phyloP scores from a whole-genome alignment of 2,888 invertebrate species.

The Gymnoscelis rufifasciata region DNA sequence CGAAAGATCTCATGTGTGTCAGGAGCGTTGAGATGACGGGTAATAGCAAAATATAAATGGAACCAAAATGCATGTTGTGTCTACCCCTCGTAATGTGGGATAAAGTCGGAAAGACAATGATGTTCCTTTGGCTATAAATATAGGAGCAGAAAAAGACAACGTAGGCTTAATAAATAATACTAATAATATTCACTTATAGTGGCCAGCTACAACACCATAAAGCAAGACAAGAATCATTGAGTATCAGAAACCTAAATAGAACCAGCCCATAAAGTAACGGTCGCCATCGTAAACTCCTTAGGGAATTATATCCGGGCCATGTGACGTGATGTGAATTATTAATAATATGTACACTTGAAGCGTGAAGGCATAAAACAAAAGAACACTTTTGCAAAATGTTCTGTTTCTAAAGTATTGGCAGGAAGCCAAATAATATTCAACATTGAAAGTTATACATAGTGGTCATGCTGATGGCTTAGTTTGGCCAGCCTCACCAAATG shows the following conservation, averaged over 20 bases:
- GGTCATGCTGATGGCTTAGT: background rate
- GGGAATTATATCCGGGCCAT: slow-evolving; percentile 17
- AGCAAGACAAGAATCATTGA: background rate
- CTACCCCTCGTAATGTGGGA: no score
- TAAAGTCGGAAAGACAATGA: no score
- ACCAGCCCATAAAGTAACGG: slow-evolving; percentile 16
- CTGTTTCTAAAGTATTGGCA: slow-evolving; percentile 4
- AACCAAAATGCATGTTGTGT: no score
- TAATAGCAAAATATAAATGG: no score
- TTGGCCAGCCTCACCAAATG: background rate
- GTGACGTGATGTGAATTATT: slow-evolving; percentile 22
- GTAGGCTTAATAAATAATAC: no score
- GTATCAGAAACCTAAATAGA: slow-evolving; percentile 4
- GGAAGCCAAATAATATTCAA: background rate
- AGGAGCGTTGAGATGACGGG: no score
- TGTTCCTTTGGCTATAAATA: no score
- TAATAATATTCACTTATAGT: no score
- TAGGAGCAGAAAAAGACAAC: no score
- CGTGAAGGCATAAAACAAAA: slow-evolving; percentile 6
- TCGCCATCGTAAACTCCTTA: slow-evolving; percentile 19
- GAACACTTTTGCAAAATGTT: slow-evolving; percentile 19
- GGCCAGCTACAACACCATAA: no score
- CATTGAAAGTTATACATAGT: background rate
- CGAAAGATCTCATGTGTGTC: no score
- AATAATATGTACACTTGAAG: slow-evolving; percentile 26